Evolutionary conservation across 2,888 invertebrate species (phyloP), one percentile per base, ranked within the genome.

Genomic region (Agonopterix alstromeriana): DNA sequence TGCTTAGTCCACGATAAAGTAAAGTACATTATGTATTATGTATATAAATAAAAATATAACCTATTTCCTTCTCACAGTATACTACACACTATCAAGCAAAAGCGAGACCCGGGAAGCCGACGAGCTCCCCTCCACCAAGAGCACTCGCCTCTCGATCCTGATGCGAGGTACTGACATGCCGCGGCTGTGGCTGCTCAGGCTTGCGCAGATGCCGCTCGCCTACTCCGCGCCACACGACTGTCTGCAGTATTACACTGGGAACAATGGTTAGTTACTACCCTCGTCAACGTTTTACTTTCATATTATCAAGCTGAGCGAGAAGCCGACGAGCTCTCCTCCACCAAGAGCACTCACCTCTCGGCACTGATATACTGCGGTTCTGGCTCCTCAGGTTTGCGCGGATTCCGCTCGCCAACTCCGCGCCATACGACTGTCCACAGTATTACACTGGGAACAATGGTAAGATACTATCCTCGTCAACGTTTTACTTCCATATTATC

Each of bases 361-460:
- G 77, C 0, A 90, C 90, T 0, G 90, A 93, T 54, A 89, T 92
- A 61, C 91, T 92, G 1, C 90, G 96, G 0, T 83, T 96, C 53
- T 96, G 95, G 95, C 93, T 96, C 76, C 90, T 96, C 67, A 88
- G 93, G 46, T 89, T 96, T 0, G 90, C 91, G 0, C 96, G 96
- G 78, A 90, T 96, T 74, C 94, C 93, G 0, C 94, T 96, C 42
- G 93, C 92, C 12, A 90, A 94, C 62, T 86, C 94, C 1, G 94
- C 95, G 0, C 95, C 95, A 0, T 91, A 92, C 14, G 93, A 93
- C 10, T 96, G 96, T 64, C 76, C 94, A 41, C 96, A 96, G 74
- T 95, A 94, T 66, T 91, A 90, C 63, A 92, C 91, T 0, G 89
- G 89, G 8, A 65, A 77, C 2, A 91, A 91, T 62, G 94, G 94